A percentile compares a stretch with the other conserved stretches of the same genome.
These are phyloP conservation scores for Galago senegalensis DNA, from an alignment of 2,797 vertebrate genomes.

Conservation along the genomic window DNA sequence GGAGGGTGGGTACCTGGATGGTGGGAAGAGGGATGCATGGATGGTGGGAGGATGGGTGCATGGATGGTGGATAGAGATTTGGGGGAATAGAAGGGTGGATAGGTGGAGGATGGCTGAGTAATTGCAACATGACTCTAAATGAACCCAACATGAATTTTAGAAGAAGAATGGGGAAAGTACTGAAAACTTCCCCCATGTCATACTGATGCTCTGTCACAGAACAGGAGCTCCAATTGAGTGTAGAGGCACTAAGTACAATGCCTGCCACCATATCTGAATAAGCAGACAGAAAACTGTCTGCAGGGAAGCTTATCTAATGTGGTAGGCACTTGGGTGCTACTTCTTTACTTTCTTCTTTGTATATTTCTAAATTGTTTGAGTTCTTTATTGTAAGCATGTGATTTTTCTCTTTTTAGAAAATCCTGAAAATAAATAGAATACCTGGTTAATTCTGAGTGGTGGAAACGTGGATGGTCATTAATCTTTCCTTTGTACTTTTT, in stretches of 20 bases:
- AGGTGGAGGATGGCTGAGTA: background rate
- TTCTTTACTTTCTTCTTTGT: background rate
- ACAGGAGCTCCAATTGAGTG: background rate
- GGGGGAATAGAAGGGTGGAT: background rate
- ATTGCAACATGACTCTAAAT: background rate
- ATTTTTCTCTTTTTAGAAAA: background rate
- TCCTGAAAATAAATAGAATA: background rate
- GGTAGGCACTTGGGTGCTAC: background rate
- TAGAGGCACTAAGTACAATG: background rate
- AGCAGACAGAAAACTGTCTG: background rate
- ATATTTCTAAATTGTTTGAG: background rate
- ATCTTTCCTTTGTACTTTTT: background rate
- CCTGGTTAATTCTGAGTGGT: background rate
- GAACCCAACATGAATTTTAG: background rate
- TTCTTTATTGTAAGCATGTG: background rate
- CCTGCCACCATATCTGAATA: background rate
- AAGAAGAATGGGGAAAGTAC: background rate
- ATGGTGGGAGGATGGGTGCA: background rate
- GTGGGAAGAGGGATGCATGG: background rate
- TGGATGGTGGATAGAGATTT: background rate
- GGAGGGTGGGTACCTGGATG: too few species aligned
- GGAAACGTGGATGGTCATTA: background rate
- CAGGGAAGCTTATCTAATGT: background rate
- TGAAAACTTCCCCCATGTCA: background rate
- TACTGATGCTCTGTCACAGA: background rate